Percentiles rank a stretch among this genome's conserved stretches.
Evolutionary conservation across 2,797 vertebrate genomes (phyloP).

Genomic region (Garrulus glandarius): DNA sequence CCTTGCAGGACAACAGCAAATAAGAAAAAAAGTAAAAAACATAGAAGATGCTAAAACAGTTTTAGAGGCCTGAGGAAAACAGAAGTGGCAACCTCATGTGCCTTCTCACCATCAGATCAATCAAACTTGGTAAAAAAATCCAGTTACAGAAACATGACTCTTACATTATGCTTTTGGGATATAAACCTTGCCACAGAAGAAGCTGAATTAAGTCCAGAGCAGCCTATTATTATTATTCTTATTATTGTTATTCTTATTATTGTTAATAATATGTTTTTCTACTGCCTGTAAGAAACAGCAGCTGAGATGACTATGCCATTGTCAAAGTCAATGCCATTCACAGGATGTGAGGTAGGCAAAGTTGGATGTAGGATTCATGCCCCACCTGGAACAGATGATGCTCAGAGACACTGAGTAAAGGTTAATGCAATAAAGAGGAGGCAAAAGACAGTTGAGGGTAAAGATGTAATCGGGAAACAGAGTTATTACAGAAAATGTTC

Average conservation of each 20-base stretch:
- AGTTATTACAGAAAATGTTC: slow-evolving; percentile 16
- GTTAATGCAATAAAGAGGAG: neutral
- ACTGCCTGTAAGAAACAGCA: neutral
- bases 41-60: neutral
- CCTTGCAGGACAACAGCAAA: neutral
- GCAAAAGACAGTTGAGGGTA: neutral
- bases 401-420: neutral
- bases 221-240: neutral
- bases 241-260: neutral
- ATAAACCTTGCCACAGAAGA: neutral
- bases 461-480: slow-evolving; percentile 8
- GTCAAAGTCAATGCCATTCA: neutral
- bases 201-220: neutral
- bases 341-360: neutral
- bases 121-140: neutral
- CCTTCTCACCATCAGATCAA: neutral
- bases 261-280: neutral
- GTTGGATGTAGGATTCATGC: neutral
- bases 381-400: neutral
- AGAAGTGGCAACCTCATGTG: neutral
- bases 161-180: neutral
- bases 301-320: neutral
- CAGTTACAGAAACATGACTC: neutral
- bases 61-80: neutral
- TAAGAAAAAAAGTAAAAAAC: neutral